These are phyloP conservation scores for Pipistrellus pipistrellus DNA, from an alignment of 2,797 vertebrate species.

Conservation along the genomic window DNA sequence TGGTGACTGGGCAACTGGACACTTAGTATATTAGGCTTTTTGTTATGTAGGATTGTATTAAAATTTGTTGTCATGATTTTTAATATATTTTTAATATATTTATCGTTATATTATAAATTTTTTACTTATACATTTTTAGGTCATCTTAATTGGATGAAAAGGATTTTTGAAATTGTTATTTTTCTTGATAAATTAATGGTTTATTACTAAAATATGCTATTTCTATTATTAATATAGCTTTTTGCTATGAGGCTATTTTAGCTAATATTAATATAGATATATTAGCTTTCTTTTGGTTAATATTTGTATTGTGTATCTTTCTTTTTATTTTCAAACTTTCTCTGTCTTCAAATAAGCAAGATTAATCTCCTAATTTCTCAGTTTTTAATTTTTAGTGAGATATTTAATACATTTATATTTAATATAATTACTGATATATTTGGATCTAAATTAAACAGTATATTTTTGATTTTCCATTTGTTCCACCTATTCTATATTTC, in stretches of 20 bases:
- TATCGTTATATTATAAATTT: background rate
- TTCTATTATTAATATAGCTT: background rate
- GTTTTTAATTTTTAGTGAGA: background rate
- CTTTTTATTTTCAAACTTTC: background rate
- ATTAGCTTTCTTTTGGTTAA: background rate
- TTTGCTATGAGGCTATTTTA: background rate
- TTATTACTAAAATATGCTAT: background rate
- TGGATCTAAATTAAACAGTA: background rate
- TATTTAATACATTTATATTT: background rate
- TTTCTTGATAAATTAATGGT: background rate
- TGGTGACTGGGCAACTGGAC: too few relatives aligned
- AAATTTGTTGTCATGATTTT: background rate
- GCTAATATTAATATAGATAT: background rate
- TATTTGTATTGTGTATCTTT: background rate
- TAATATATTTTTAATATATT: background rate
- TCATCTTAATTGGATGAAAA: background rate
- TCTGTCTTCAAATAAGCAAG: background rate
- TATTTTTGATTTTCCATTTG: background rate
- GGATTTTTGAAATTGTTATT: background rate
- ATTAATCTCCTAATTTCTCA: background rate
- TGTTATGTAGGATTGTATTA: background rate
- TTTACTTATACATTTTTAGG: background rate
- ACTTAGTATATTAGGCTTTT: too few relatives aligned
- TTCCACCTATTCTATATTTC: background rate
- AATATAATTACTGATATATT: background rate